Evolutionary conservation across 2,888 invertebrate species (phyloP), one percentile per base, ranked within the genome.

Genomic region (Autographa pulchrina): DNA sequence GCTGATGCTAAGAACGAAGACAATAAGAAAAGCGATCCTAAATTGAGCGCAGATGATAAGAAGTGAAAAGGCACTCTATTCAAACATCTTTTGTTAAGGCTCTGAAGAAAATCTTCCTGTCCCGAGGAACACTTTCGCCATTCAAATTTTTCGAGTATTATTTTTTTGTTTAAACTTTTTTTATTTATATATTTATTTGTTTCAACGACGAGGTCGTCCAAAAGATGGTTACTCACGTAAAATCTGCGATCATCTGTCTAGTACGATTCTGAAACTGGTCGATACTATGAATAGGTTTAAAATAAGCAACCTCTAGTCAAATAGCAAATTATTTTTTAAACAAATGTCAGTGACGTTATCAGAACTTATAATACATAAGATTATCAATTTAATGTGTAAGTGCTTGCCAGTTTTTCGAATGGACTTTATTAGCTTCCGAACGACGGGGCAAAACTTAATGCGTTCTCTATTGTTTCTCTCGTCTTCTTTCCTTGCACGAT

Each of bases 291-390:
- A 85, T 83, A 83, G 80, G 81, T 86, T 81, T 83, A 82, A 85
- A 85, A 85, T 89, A 89, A 89, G 86, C 86, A 88, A 89, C 87
- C 83, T 93, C 92, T 92, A 93, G 94, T 94, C 94, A 94, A 91
- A 86, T 86, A 88, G 86, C 86, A 85, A 84, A 82, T 77, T 81
- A 85, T 89, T 90, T 88, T 91, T 88, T 88, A 89, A 89, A 88
- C 84, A 95, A 95, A 95, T 95, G 95, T 94, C 92, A 93, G 95
- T 95, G 94, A 88, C 86, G 93, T 92, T 90, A 94, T 91, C 95
- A 85, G 95, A 94, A 92, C 95, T 94, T 91, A 91, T 92, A 92
- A 93, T 91, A 81, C 87, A 85, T 95, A 94, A 95, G 95, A 92
- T 92, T 93, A 92, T 90, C 88, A 89, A 89, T 89, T 83, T 91